Base-by-base conservation (phyloP, 37 sponge, comb jelly and placozoan species). In the Sycon ciliatum region DNA sequence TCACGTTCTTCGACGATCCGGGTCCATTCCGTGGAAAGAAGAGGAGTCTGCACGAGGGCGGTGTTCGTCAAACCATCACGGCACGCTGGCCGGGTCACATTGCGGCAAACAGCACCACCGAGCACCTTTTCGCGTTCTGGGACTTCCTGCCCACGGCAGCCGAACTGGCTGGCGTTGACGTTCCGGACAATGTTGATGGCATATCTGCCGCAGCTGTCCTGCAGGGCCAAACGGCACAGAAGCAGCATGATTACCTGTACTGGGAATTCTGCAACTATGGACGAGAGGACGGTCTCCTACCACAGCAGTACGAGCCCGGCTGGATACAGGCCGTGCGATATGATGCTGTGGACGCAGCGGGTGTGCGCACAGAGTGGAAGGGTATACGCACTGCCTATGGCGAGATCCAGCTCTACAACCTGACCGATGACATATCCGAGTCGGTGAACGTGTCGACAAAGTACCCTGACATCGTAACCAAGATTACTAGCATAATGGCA, bases 71-170 rank as follows among this genome's bases (percentile, higher is more conserved):
- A 11, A 68, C 78, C 18, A 36, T 77, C 20, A 1, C 68, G 22
- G 57, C 68, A 28, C 38, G 78, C 31, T 77, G 78, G 78, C 78
- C 78, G 16, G 69, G 69, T 33, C 69, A 68, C 26, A 39, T 46
- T 20, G 68, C 67, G 36, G 36, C 69, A 36, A 69, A 56, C 20
- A 36, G 22, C 0, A 69, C 68, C 22, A 34, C 69, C 18, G 26
- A 77, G 0, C 78, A 77, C 20, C 78, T 68, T 34, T 77, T 68
- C 69, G 78, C 56, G 3, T 77, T 77, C 78, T 77, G 68, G 68
- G 78, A 77, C 29, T 77, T 77, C 57, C 27, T 68, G 54, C 49
- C 54, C 13, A 77, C 78, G 7, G 78, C 69, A 57, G 78, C 78
- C 31, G 78, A 67, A 7, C 30, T 77, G 27, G 78, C 78, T 70